Evolutionary conservation across 2,888 invertebrate species (phyloP), one percentile per base, ranked within the genome.

Genomic region (Harpalus rubripes): DNA sequence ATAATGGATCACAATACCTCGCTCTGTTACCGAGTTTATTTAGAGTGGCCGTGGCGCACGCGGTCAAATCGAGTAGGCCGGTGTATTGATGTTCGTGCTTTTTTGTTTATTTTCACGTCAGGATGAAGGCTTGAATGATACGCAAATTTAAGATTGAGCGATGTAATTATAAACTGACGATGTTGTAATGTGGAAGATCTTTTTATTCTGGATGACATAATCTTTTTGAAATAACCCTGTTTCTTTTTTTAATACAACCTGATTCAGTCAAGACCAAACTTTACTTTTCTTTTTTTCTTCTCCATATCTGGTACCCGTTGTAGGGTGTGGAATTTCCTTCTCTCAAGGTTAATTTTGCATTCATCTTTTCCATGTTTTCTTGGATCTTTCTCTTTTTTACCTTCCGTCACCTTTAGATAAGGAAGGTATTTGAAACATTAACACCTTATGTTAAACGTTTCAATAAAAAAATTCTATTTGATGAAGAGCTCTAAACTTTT

Each of bases 1-100:
- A 85, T 85, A 85, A 79, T 80, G 79, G 79, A 84, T 80, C 85
- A 85, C 85, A 78, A 79, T 65, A 74, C 16, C 22, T 12, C 56
- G 52, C 44, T 81, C 81, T 81, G 81, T 81, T 74, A 74, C 72
- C 15, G 8, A 59, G 78, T 78, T 58, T 78, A 78, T 59, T 59
- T 78, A 58, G 58, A 32, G 32, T 59, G 68, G 12, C 63, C 26
- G 68, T 68, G 41, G 72, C 72, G 72, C 72, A 41, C 72, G 72
- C 72, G 18, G 44, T 44, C 44, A 74, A 74, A 74, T 74, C 72
- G 72, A 74, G 72, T 74, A 74, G 72, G 72, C 44, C 6, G 72
- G 41, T 68, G 16, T 63, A 44, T 74, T 44, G 72, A 74, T 74
- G 72, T 74, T 74, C 63, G 18, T 7, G 7, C 8, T 44, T 74